phyloP scores from a whole-genome alignment of 2,113 vertebrate genomes.

The Notechis scutatus region DNA sequence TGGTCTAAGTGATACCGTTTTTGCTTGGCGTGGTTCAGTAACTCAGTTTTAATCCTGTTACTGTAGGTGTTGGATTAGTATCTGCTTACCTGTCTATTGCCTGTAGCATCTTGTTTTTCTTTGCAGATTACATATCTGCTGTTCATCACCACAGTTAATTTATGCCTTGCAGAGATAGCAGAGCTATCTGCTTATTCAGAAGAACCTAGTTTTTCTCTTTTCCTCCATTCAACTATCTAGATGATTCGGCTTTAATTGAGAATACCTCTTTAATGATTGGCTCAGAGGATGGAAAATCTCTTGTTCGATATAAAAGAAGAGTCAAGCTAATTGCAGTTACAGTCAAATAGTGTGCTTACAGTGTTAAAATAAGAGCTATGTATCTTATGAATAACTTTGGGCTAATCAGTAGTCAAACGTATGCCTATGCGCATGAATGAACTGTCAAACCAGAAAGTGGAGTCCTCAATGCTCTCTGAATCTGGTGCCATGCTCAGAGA shows the following conservation, averaged over 20 bases:
- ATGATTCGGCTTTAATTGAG: background rate
- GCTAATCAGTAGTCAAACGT: background rate
- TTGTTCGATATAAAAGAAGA: background rate
- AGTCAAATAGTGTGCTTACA: background rate
- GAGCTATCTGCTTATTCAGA: background rate
- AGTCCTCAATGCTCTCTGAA: background rate
- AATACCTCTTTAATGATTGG: background rate
- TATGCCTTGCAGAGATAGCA: background rate
- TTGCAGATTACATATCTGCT: background rate
- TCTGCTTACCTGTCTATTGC: slow-evolving; percentile 6
- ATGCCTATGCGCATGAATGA: background rate
- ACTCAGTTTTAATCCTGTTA: background rate
- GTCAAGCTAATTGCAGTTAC: background rate
- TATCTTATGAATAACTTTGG: background rate
- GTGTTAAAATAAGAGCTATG: background rate
- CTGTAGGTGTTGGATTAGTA: background rate
- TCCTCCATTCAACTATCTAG: background rate
- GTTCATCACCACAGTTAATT: background rate
- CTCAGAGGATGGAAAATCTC: background rate
- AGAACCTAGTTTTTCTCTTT: background rate
- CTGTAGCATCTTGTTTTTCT: slow-evolving; percentile 19
- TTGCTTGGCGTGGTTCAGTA: background rate
- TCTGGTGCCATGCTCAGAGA: background rate
- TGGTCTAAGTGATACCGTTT: background rate
- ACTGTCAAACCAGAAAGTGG: background rate